A percentile compares a stretch with the other conserved stretches of the same genome.
phyloP scores from a whole-genome alignment of 1,140 invertebrate species.

The Lithobius niger region DNA sequence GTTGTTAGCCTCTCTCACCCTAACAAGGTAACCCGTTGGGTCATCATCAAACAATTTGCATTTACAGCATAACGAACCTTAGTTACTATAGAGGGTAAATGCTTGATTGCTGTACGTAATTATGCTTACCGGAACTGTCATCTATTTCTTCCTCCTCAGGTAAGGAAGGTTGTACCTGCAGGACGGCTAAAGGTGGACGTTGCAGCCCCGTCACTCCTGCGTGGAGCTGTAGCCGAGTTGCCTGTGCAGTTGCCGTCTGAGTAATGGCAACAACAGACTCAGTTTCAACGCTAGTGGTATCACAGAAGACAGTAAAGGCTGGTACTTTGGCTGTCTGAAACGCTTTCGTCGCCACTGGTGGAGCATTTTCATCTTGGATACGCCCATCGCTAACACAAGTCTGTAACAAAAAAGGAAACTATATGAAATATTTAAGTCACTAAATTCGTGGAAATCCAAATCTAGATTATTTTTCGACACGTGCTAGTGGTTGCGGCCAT shows the following conservation, averaged over 20 bases:
- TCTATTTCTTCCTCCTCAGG: neutral
- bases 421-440: neutral
- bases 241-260: neutral
- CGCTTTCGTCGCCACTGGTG: too few species aligned
- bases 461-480: neutral
- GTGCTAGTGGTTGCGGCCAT: neutral
- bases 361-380: neutral
- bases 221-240: neutral
- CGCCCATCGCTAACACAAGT: neutral
- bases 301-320: neutral
- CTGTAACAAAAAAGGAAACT: neutral
- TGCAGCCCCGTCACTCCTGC: slow-evolving; percentile 1
- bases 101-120: neutral
- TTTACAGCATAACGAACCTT: too few species aligned
- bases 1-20: too few species aligned
- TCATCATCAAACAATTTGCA: too few species aligned
- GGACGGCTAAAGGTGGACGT: neutral
- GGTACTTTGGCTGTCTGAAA: too few species aligned
- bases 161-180: neutral
- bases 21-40: too few species aligned
- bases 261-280: neutral
- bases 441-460: neutral
- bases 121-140: neutral
- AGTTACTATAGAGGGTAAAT: neutral
- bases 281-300: neutral